Percentiles rank a stretch among this genome's conserved stretches.
Evolutionary conservation across 2,888 invertebrate species (phyloP).

Genomic region (Leucophenga maculata): DNA sequence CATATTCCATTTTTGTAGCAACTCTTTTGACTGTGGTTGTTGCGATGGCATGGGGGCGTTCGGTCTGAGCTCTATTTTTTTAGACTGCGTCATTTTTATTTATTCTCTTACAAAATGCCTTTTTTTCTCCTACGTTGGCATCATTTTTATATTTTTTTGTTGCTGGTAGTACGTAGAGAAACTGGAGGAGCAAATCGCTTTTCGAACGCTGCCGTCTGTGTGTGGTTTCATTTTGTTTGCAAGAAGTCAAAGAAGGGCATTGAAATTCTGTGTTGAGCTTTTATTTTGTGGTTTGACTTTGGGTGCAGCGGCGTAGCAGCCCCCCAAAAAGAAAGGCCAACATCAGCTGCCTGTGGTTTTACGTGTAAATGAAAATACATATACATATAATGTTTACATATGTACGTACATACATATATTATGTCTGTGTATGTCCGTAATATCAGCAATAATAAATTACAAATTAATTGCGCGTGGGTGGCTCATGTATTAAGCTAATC

Average conservation of each 20-base stretch:
- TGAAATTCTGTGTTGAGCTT: not conserved
- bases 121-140: too few relatives aligned
- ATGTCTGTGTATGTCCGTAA: too few relatives aligned
- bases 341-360: constrained; percentile 16
- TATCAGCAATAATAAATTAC: not conserved
- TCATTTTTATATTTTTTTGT: constrained; percentile 2
- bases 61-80: constrained; percentile 7
- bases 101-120: not conserved
- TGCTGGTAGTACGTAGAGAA: not conserved
- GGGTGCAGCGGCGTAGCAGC: constrained; percentile 21
- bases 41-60: constrained; percentile 17
- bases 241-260: not conserved
- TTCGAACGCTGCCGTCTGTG: not conserved
- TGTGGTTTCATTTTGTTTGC: not conserved
- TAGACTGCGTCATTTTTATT: not conserved
- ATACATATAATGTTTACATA: not conserved
- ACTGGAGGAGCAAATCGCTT: not conserved
- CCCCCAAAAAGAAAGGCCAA: constrained; percentile 17
- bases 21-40: constrained; percentile 6
- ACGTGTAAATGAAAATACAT: too few relatives aligned
- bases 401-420: not conserved
- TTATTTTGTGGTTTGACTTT: constrained; percentile 28
- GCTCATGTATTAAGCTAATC: constrained; percentile 25
- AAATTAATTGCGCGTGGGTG: constrained; percentile 4
- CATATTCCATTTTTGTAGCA: constrained; percentile 8